These are phyloP conservation scores for Ferdinandea cuprea DNA, from an alignment of 2,888 invertebrate genomes.

Conservation along the genomic window DNA sequence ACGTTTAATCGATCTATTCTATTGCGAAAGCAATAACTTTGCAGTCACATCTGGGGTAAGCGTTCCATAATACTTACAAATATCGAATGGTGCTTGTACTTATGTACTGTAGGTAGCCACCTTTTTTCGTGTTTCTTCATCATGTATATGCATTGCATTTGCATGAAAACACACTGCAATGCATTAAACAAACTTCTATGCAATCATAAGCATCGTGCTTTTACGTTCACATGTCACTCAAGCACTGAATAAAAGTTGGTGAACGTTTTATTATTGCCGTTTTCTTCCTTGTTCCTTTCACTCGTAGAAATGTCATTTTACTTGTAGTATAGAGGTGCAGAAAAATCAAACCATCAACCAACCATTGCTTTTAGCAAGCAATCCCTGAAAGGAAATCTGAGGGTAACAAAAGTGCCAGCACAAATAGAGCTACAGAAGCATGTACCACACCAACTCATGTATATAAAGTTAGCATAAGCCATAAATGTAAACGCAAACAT, in stretches of 20 bases:
- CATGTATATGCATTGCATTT: no score
- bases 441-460: conserved; percentile 20
- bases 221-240: conserved; percentile 59
- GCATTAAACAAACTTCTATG: conserved; percentile 57
- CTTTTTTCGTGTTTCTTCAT: not conserved
- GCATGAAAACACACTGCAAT: conserved; percentile 24
- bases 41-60: not conserved
- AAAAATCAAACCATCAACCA: conserved; percentile 46
- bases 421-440: conserved; percentile 46
- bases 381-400: conserved; percentile 39
- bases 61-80: conserved; percentile 18
- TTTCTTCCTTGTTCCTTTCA: conserved; percentile 68
- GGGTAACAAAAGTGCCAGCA: conserved; percentile 53
- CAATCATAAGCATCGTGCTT: conserved; percentile 43
- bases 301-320: conserved; percentile 51
- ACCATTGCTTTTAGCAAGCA: conserved; percentile 49
- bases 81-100: conserved; percentile 18
- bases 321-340: conserved; percentile 36
- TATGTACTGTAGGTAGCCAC: no score
- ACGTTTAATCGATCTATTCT: conserved; percentile 44
- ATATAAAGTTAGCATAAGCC: conserved; percentile 29
- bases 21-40: conserved; percentile 8
- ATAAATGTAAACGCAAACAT: conserved; percentile 38
- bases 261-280: conserved; percentile 58
- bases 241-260: conserved; percentile 55